These are phyloP conservation scores for Cercopithecus neglectus DNA, from an alignment of 2,797 vertebrate species.

Conservation along the genomic window DNA sequence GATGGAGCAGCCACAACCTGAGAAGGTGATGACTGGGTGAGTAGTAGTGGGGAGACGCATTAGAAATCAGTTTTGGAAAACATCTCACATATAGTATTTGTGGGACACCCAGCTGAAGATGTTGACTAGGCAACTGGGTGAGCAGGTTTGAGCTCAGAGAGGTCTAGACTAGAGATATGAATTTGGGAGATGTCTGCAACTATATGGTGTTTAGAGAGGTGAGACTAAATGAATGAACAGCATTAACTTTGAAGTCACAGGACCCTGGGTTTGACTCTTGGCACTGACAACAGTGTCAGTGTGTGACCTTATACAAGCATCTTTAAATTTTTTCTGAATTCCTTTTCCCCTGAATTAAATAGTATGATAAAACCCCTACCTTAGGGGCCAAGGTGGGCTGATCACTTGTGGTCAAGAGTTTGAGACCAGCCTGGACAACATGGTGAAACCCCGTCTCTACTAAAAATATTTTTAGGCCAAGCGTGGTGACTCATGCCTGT, in stretches of 20 bases:
- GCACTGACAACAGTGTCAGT: not conserved
- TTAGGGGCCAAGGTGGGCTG: not conserved
- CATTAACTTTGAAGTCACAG: not conserved
- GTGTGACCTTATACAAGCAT: not conserved
- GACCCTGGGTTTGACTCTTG: not conserved
- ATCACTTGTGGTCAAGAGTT: not conserved
- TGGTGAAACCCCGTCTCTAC: not conserved
- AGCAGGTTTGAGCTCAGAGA: not conserved
- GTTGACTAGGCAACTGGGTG: not conserved
- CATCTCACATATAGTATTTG: not conserved
- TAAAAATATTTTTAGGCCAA: not conserved
- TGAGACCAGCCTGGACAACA: not conserved
- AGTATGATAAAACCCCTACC: not conserved
- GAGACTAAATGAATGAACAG: not conserved
- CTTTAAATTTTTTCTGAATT: conserved; percentile 24
- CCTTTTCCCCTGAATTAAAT: not conserved
- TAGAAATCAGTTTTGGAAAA: not conserved
- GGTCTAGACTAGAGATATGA: not conserved
- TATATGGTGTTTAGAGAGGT: not conserved
- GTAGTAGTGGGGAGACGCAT: not conserved
- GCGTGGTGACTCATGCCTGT: too few relatives aligned
- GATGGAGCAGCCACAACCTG: not conserved
- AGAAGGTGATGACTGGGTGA: not conserved
- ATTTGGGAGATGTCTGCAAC: not conserved
- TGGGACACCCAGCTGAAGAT: not conserved